Conservation (phyloP, 2,888 invertebrate genomes). For the Hirtodrosophila alboralis region DNA sequence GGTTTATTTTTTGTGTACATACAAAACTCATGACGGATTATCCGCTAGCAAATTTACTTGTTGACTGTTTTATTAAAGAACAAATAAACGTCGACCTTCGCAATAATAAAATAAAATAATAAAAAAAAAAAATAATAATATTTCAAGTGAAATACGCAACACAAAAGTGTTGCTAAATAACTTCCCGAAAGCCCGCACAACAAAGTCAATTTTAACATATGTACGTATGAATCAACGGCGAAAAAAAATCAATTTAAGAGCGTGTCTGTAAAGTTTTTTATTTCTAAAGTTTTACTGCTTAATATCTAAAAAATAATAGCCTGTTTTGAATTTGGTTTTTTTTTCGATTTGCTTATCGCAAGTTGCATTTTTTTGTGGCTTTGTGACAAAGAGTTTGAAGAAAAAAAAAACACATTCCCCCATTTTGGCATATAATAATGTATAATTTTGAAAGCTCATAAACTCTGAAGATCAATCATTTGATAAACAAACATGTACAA, state of each 20-base stretch:
- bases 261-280: conserved; percentile 43
- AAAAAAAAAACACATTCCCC: conserved; percentile 1
- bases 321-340: conserved; percentile 17
- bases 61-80: conserved; percentile 54
- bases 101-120: conserved; percentile 26
- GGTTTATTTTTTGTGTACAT: conserved; percentile 14
- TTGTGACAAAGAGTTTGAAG: conserved; percentile 13
- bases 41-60: conserved; percentile 29
- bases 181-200: conserved; percentile 44
- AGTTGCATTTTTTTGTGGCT: conserved; percentile 24
- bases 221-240: conserved; percentile 47
- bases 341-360: conserved; percentile 11
- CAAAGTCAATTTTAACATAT: conserved; percentile 10
- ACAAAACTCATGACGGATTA: conserved; percentile 31
- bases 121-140: conserved; percentile 9
- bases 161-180: conserved; percentile 54
- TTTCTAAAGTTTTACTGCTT: conserved; percentile 14
- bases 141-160: conserved; percentile 61
- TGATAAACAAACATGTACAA: conserved; percentile 53
- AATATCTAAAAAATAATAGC: conserved; percentile 12
- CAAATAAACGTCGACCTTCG: conserved; percentile 63
- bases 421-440: conserved; percentile 28
- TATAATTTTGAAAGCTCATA: conserved; percentile 35
- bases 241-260: conserved; percentile 62
- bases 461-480: conserved; percentile 71